Base-by-base conservation (phyloP, 2,888 invertebrate species). In the Dermolepida albohirtum region DNA sequence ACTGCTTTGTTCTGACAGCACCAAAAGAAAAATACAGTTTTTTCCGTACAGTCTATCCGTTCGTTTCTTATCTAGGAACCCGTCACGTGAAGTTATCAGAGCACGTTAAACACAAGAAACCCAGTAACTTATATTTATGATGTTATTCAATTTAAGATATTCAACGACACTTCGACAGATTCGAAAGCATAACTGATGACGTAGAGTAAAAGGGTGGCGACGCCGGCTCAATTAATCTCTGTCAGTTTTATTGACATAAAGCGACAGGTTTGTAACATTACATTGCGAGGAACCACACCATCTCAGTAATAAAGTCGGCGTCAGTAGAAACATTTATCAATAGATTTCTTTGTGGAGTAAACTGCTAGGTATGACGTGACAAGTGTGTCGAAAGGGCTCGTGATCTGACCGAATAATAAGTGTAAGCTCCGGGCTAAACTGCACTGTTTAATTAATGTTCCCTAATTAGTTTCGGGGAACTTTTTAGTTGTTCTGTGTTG, bases 191-290 rank as follows among this genome's bases (percentile, higher is more conserved):
- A 68, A 71, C 64, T 70, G 70, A 78, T 78, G 77, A 76, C 74
- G 75, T 70, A 76, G 74, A 14, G 57, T 69, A 71, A 70, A 68
- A 72, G 73, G 74, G 74, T 74, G 71, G 74, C 72, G 73, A 74
- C 69, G 72, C 71, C 67, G 68, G 71, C 71, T 75, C 77, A 72
- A 78, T 78, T 78, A 78, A 78, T 78, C 78, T 76, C 73, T 74
- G 77, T 76, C 77, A 73, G 55, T 69, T 67, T 66, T 64, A 66
- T 71, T 72, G 75, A 76, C 75, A 72, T 73, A 74, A 72, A 74
- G 73, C 73, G 76, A 77, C 75, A 75, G 73, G 75, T 75, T 71
- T 73, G 74, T 70, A 73, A 74, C 73, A 74, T 74, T 74, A 68
- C 73, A 71, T 72, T 66, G 71, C 75, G 74, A 76, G 74, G 76